phyloP scores from a whole-genome alignment of 2,113 vertebrate species.

The Gracilinanus agilis region DNA sequence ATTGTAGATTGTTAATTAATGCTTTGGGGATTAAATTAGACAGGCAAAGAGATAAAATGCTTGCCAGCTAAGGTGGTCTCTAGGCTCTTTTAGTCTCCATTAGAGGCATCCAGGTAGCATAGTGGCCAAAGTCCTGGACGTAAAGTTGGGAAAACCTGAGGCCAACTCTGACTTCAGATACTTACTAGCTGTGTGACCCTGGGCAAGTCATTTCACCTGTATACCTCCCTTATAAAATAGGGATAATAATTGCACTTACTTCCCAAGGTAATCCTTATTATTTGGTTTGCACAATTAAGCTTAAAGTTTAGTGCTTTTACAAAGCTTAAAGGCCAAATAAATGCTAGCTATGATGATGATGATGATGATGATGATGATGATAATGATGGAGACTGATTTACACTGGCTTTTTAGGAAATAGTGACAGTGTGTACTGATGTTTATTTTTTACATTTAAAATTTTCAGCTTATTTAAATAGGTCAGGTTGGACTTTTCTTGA shows the following conservation, averaged over 20 bases:
- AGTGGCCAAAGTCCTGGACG: no score
- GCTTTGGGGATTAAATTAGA: not conserved
- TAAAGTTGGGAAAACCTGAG: not conserved
- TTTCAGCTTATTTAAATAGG: not conserved
- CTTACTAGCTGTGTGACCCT: not conserved
- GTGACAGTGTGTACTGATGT: not conserved
- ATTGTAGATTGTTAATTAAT: conserved; percentile 13
- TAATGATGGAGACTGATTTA: not conserved
- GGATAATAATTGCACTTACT: not conserved
- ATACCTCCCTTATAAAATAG: not conserved
- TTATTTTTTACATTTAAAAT: not conserved
- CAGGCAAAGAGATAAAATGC: not conserved
- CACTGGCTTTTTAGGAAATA: not conserved
- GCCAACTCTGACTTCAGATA: not conserved
- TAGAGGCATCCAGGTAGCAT: not conserved
- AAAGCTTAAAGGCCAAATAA: not conserved
- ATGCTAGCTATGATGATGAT: no score
- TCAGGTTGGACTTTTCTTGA: not conserved
- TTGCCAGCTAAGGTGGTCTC: not conserved
- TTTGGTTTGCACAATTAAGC: not conserved
- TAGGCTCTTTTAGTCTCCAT: not conserved
- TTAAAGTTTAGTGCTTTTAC: no score
- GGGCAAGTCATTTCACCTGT: not conserved
- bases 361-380: no score
- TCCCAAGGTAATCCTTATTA: not conserved